Base-by-base conservation (phyloP, 23 tunicate genomes). In the Ciona savignyi region DNA sequence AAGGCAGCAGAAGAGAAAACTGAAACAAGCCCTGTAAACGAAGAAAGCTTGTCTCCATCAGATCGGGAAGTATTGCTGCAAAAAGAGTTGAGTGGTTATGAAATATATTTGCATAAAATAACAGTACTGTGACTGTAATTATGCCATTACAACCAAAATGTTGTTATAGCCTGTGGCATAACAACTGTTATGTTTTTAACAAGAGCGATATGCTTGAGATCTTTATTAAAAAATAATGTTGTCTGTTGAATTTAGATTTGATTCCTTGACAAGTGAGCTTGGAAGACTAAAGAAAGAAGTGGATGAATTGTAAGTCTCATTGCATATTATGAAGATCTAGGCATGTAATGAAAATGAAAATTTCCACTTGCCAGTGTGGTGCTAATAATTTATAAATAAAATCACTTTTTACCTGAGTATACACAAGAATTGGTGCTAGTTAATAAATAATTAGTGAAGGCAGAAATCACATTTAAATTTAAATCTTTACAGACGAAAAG, bases 271-370 rank as follows among this genome's bases (percentile, higher is more conserved):
- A 0, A 30, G 6, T 28, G 79, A 88, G 2, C 35, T 88, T 19
- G 66, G 56, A 4, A 48, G 72, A 27, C 66, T 77, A 6, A 88
- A 88, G 29, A 77, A 88, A 65, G 78, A 88, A 77, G 87, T 80
- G 27, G 96, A 81, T 51, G 84, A 88, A 62, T 74, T 88, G 87
- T 78, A 69, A 62, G 73, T 51, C n/a, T n/a, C n/a, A n/a, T n/a
- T n/a, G n/a, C n/a, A n/a, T n/a, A n/a, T n/a, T n/a, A n/a, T n/a
- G n/a, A n/a, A n/a, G n/a, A n/a, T n/a, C n/a, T n/a, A n/a, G n/a
- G n/a, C n/a, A n/a, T n/a, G n/a, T n/a, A n/a, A n/a, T n/a, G n/a
- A n/a, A n/a, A n/a, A n/a, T n/a, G n/a, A n/a, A n/a, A n/a, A n/a
- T n/a, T n/a, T n/a, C n/a, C n/a, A n/a, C n/a, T n/a, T n/a, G n/a